Base-by-base conservation (phyloP, 2,888 invertebrate species). In the Lepidocyrtinus sp. region DNA sequence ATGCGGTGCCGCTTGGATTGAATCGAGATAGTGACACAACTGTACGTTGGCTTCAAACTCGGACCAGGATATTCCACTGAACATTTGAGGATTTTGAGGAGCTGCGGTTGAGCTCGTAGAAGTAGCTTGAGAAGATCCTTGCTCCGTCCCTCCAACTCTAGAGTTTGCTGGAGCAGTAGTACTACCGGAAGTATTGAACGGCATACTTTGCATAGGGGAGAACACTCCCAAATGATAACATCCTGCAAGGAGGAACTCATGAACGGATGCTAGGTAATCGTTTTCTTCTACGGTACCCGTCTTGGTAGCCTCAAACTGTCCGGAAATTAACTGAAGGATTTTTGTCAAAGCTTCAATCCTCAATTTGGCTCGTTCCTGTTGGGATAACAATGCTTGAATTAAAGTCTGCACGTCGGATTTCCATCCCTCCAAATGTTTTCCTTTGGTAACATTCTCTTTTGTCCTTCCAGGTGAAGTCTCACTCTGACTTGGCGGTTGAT, bases 11-110 rank as follows among this genome's bases (percentile, higher is more conserved):
- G 91, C 89, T 84, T 90, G 89, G 25, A 92, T 90, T 19, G 90
- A 90, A 87, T 92, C 91, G 87, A 91, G 88, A 86, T 92, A 92
- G 87, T 92, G 91, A 84, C 90, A 89, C 9, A 91, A 87, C 82
- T 90, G 90, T 0, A 89, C 88, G 70, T 88, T 87, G n/a, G 89
- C 88, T 27, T 89, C 88, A 1, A 86, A 82, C 3, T 87, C 86
- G 3, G 87, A 12, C 78, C 67, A 78, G 0, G 55, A 64, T 9
- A 70, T 62, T 75, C 12, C 83, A 82, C 26, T 86, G 82, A 64
- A 88, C 87, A 25, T 87, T 87, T 81, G 88, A 88, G 75, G 88
- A 88, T n/a, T 88, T 87, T 86, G 64, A 88, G 80, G 2, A 89
- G 87, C 81, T 88, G 88, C 50, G 25, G 17, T 21, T 5, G 12